Percentiles rank a stretch among this genome's conserved stretches.
Evolutionary conservation across 2,888 invertebrate genomes (phyloP).

Genomic region (Kuschelorhynchus macadamiae): DNA sequence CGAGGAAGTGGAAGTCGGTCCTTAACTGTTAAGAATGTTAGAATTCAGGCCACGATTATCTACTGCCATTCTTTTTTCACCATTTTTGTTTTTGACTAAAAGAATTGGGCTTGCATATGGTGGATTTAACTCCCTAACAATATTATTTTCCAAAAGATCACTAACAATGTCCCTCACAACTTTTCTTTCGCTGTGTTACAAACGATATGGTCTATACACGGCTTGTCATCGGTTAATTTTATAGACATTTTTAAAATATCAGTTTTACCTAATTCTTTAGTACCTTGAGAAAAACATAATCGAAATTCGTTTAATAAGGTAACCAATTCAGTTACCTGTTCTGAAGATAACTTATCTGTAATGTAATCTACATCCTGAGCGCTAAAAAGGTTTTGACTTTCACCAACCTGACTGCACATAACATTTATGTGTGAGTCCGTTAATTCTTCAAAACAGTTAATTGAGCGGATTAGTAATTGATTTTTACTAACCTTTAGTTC

Average conservation of each 20-base stretch:
- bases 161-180: neutral
- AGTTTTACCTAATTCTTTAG: too few relatives aligned
- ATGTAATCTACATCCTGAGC: neutral
- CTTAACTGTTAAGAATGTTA: constrained; percentile 57
- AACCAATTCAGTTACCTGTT: too few relatives aligned
- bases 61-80: constrained; percentile 24
- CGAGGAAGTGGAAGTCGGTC: constrained; percentile 60
- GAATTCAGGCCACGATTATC: constrained; percentile 60
- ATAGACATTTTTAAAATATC: too few relatives aligned
- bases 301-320: too few relatives aligned
- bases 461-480: neutral
- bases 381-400: neutral
- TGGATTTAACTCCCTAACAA: neutral
- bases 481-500: constrained; percentile 24
- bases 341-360: too few relatives aligned
- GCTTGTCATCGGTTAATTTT: too few relatives aligned
- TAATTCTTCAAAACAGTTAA: constrained; percentile 6
- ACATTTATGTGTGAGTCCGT: neutral
- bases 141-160: neutral
- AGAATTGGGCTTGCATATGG: constrained; percentile 2
- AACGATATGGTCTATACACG: too few relatives aligned
- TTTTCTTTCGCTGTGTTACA: neutral
- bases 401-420: too few relatives aligned
- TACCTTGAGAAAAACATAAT: too few relatives aligned
- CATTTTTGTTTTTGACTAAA: constrained; percentile 8